Evolutionary conservation across 2,113 vertebrate species (phyloP), one percentile per base, ranked within the genome.

Genomic region (Clupea harengus): DNA sequence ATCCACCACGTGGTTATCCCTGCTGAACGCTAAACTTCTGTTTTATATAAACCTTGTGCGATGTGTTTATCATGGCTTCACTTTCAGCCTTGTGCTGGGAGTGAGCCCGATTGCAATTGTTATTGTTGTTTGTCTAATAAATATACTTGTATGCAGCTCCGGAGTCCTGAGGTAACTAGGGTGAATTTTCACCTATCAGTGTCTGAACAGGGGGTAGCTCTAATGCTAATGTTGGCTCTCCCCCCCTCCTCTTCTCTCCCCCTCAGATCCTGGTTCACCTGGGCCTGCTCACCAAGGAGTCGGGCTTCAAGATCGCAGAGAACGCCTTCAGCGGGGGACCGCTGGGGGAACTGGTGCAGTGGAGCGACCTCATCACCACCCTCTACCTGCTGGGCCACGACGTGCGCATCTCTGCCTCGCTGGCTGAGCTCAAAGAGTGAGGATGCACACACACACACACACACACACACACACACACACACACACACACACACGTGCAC

Each of bases 221-320:
- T 54, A 18, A 13, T 54, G 52, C 52, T 54, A 54, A 54, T 3
- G 52, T 8, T 8, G 1, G 78, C 28, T 3, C 20, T 46, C 50
- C 39, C 39, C 39, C 39, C 39, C 39, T 2, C 39, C n/a, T 25
- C 78, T 50, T 2, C 90, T 92, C 90, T 9, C 50, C 2, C 17
- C 50, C 50, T 28, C 90, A 99, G 98, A 93, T 99, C 89, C 96
- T 99, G 83, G 97, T 99, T 86, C 98, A 99, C 92, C 89, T 99
- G 92, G 98, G 98, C 60, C 96, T 99, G 86, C 94, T 99, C 92
- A 99, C 98, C 85, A 99, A 99, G 93, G 98, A 99, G 95, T 99
- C 98, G 0, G 98, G 98, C 91, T 99, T 99, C 94, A 99, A 99
- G 94, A 99, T 99, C n/a, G 98, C 98, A 64, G 98, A 99, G 92